Evolutionary conservation across 2,888 invertebrate species (phyloP), one percentile per base, ranked within the genome.

Genomic region (Anthophora plumipes): DNA sequence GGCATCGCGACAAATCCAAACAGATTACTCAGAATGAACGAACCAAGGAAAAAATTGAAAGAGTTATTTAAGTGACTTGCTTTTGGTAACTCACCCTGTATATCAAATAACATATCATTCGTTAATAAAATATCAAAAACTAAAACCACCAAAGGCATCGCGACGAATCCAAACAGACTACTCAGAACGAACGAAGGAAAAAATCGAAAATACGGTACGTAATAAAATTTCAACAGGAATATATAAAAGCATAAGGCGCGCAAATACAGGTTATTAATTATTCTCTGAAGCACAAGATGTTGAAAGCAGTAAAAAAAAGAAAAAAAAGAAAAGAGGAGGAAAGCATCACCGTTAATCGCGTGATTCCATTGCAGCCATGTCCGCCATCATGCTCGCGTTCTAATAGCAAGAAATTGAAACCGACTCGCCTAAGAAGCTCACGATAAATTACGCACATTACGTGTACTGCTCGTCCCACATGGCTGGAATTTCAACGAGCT

Each of bases 401-500:
- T 61, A 67, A 63, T 60, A 46, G 39, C 68, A 69, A 66, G 80
- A 78, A 79, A 73, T 79, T 79, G 69, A 73, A 73, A 69, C 50
- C 41, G 50, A 57, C 75, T 48, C 63, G 75, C 39, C 63, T 67
- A 70, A 60, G 66, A 69, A 67, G 73, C 70, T 74, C 64, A 43
- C 80, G 60, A 75, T 82, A 72, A 80, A 75, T 80, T 67, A 63
- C 67, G 69, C 63, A 20, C 64, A 72, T 80, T 73, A 67, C 66
- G 77, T n/a, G n/a, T 59, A 61, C 66, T 14, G 6, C 52, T 63
- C 63, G 46, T 46, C 61, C 46, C 46, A 60, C 20, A 60, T 22
- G 37, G 54, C 41, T 70, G 73, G 80, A 81, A 81, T 81, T 69
- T 79, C 77, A 80, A 80, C 67, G 67, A 77, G 66, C 52, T 14